These are phyloP conservation scores for Oreochromis grahami DNA, from an alignment of 2,797 vertebrate species.

Conservation along the genomic window DNA sequence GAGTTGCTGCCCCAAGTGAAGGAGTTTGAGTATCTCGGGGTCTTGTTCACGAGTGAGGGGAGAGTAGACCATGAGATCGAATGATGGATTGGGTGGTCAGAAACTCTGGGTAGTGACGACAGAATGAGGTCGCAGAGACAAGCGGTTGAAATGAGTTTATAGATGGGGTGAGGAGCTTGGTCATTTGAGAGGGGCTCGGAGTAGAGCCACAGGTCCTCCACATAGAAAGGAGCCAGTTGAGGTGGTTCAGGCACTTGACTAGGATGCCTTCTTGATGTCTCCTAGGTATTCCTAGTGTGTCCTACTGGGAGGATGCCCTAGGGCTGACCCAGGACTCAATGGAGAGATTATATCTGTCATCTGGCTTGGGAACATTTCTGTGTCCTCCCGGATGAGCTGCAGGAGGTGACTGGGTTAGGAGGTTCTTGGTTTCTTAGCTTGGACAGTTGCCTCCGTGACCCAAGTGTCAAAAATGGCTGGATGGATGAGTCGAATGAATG, in stretches of 20 bases:
- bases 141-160: not conserved
- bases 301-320: not conserved
- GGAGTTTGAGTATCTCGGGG: not conserved
- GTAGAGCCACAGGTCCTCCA: not conserved
- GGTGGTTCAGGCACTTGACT: not conserved
- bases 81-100: not conserved
- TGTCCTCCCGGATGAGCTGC: rapidly evolving
- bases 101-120: not conserved
- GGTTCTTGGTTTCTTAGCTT: not conserved
- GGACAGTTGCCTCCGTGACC: rapidly evolving
- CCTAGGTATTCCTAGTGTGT: not conserved
- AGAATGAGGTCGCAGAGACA: not conserved
- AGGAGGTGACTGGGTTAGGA: not conserved
- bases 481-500: not conserved
- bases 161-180: not conserved
- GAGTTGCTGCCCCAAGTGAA: not conserved
- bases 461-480: not conserved
- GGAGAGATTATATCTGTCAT: not conserved
- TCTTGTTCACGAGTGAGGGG: not conserved
- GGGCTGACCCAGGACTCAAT: not conserved
- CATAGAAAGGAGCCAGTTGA: not conserved
- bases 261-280: not conserved
- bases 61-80: not conserved
- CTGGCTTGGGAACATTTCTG: not conserved
- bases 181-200: not conserved